phyloP scores from a whole-genome alignment of 2,888 invertebrate species.

The Priocnemis perturbator region DNA sequence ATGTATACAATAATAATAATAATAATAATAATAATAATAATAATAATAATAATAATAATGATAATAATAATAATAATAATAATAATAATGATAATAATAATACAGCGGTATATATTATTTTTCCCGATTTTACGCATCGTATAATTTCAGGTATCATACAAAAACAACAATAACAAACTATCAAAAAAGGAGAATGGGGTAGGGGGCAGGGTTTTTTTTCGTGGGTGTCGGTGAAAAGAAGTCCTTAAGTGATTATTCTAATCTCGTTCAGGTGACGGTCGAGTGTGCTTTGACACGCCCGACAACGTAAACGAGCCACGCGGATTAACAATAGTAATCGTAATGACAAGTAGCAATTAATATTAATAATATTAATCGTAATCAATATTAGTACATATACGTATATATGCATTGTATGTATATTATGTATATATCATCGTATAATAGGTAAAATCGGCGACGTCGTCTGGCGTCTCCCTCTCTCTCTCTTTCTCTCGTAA shows the following conservation, averaged over 20 bases:
- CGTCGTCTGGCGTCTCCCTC: slow-evolving; percentile 40
- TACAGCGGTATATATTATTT: slow-evolving; percentile 47
- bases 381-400: slow-evolving; percentile 26
- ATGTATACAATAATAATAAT: slow-evolving; percentile 24
- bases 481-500: no score
- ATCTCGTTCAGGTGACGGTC: slow-evolving; percentile 22
- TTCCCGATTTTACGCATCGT: slow-evolving; percentile 38
- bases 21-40: not conserved
- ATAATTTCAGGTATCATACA: slow-evolving; percentile 68
- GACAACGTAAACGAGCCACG: not conserved
- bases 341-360: slow-evolving; percentile 7
- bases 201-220: no score
- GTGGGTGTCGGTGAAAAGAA: slow-evolving; percentile 22
- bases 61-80: not conserved
- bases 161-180: slow-evolving; percentile 74
- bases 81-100: slow-evolving; percentile 9
- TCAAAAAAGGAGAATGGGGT: slow-evolving; percentile 58
- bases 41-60: slow-evolving; percentile 20
- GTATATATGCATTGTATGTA: slow-evolving; percentile 38
- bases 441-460: slow-evolving; percentile 53
- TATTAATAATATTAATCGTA: slow-evolving; percentile 23
- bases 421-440: slow-evolving; percentile 53
- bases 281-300: not conserved
- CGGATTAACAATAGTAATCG: slow-evolving; percentile 13
- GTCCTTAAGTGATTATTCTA: slow-evolving; percentile 54